Percentiles rank a stretch among this genome's conserved stretches.
phyloP scores from a whole-genome alignment of 2,888 invertebrate genomes.

The Mythimna loreyi region DNA sequence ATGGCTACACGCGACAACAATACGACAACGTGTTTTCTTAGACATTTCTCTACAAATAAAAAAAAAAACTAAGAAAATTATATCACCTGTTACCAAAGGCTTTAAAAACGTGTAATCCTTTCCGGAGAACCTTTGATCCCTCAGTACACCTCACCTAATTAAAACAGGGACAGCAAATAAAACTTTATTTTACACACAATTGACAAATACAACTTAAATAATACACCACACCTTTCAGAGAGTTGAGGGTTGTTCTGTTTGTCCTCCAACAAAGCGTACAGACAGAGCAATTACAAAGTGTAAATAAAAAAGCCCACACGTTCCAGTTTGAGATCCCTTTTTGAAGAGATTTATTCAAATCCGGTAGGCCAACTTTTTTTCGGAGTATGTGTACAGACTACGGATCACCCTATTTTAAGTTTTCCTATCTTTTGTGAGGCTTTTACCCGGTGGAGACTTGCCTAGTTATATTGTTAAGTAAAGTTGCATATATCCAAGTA shows the following conservation, averaged over 20 bases:
- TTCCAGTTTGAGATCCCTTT: slow-evolving; percentile 60
- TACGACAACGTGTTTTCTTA: no score
- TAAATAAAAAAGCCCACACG: slow-evolving; percentile 46
- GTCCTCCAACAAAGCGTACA: slow-evolving; percentile 25
- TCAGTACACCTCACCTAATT: not conserved
- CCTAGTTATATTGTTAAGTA: not conserved
- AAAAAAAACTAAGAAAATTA: not conserved
- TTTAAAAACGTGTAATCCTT: not conserved
- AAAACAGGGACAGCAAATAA: not conserved
- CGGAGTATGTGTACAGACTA: slow-evolving; percentile 36
- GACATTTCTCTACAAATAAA: not conserved
- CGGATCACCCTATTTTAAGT: slow-evolving; percentile 54
- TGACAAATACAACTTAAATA: slow-evolving; percentile 20
- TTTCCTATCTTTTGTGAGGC: slow-evolving; percentile 42
- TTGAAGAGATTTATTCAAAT: slow-evolving; percentile 71
- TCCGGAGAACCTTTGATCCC: no score
- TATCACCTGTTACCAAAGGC: no score
- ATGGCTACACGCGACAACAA: no score
- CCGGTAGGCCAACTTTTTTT: slow-evolving; percentile 60
- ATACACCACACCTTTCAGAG: slow-evolving; percentile 2
- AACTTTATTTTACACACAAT: slow-evolving; percentile 12
- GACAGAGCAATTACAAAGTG: slow-evolving; percentile 41
- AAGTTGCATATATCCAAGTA: not conserved
- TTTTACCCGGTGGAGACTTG: slow-evolving; percentile 18
- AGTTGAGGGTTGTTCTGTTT: slow-evolving; percentile 11